phyloP scores from a whole-genome alignment of 2,888 invertebrate genomes.

The Drosophila villosipedis region DNA sequence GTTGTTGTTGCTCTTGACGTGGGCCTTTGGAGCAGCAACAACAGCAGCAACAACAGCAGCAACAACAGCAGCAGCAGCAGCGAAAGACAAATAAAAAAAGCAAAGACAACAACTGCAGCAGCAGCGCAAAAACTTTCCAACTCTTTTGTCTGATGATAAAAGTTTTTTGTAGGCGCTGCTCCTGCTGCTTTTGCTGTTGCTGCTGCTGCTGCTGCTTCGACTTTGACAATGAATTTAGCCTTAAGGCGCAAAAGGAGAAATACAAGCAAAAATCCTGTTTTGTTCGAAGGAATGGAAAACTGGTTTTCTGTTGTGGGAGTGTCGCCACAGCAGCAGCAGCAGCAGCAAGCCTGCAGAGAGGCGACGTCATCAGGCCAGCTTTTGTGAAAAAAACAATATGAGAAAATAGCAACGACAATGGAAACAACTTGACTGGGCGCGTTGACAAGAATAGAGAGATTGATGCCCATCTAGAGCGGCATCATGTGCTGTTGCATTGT shows the following conservation, averaged over 20 bases:
- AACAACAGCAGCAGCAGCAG: not conserved
- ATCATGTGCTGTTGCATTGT: slow-evolving; percentile 31
- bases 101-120: slow-evolving; percentile 5
- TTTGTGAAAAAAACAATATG: slow-evolving; percentile 24
- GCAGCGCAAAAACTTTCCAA: slow-evolving; percentile 57
- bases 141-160: slow-evolving; percentile 80
- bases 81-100: not conserved
- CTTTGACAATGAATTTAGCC: slow-evolving; percentile 81
- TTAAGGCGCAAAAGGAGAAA: slow-evolving; percentile 63
- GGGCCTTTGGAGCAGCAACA: slow-evolving; percentile 22
- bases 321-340: slow-evolving; percentile 21
- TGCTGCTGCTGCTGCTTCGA: slow-evolving; percentile 51
- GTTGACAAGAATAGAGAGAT: slow-evolving; percentile 74
- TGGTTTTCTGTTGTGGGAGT: slow-evolving; percentile 72
- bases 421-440: slow-evolving; percentile 73
- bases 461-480: slow-evolving; percentile 66
- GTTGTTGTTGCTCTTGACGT: slow-evolving; percentile 37
- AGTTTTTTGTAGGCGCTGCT: slow-evolving; percentile 75
- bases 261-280: slow-evolving; percentile 67
- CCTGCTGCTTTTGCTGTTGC: not conserved
- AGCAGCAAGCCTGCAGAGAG: slow-evolving; percentile 8
- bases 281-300: slow-evolving; percentile 61
- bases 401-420: slow-evolving; percentile 59
- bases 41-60: not conserved
- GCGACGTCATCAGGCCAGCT: slow-evolving; percentile 70